phyloP scores from a whole-genome alignment of 2,888 invertebrate genomes.

The Tinea semifulvella region DNA sequence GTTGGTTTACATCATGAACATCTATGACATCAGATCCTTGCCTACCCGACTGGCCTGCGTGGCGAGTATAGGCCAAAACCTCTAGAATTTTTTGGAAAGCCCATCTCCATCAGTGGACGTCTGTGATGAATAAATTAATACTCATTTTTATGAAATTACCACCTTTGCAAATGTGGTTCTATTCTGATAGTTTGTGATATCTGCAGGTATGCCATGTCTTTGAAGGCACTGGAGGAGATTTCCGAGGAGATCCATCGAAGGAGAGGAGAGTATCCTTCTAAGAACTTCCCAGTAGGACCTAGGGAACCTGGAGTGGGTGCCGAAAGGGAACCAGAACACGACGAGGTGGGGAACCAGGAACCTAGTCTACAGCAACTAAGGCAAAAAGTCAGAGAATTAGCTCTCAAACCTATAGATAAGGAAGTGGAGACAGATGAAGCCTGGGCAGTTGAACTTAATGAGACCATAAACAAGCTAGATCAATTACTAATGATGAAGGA shows the following conservation, averaged over 20 bases:
- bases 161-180: no score
- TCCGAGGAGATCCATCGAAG: constrained; percentile 91
- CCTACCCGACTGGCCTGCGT: no score
- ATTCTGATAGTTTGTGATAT: no score
- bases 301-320: constrained; percentile 82
- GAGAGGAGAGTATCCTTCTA: constrained; percentile 61
- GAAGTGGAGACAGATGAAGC: constrained; percentile 74
- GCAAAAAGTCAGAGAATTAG: constrained; percentile 75
- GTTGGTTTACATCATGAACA: no score
- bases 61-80: no score
- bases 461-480: constrained; percentile 80
- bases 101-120: no score
- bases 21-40: no score
- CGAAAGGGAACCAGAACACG: constrained; percentile 64
- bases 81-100: no score
- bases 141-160: no score
- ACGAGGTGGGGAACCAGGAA: constrained; percentile 51
- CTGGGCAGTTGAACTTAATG: constrained; percentile 81
- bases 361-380: constrained; percentile 73
- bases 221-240: constrained; percentile 87
- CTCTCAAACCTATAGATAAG: constrained; percentile 77
- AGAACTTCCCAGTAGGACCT: constrained; percentile 57
- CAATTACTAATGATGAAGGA: constrained; percentile 75
- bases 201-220: constrained; percentile 85
- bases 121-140: no score